Percentiles rank a stretch among this genome's conserved stretches.
Evolutionary conservation across 2,113 vertebrate genomes (phyloP).

Genomic region (Neotoma lepida): DNA sequence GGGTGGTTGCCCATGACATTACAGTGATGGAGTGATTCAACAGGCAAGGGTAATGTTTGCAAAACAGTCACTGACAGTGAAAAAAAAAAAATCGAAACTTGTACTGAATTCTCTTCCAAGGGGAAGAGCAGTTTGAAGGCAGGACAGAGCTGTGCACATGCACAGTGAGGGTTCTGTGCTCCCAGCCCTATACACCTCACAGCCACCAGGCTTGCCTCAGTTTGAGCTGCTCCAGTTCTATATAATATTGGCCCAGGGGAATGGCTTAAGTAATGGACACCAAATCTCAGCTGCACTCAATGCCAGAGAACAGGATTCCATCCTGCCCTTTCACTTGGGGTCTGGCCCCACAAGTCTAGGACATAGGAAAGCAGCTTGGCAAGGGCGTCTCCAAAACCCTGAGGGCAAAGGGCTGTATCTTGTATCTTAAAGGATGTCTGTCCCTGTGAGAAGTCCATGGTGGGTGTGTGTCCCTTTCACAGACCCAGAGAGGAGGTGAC

Average conservation of each 20-base stretch:
- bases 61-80: conserved; percentile 40
- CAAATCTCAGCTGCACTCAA: background rate
- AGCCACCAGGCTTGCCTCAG: background rate
- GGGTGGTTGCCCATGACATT: background rate
- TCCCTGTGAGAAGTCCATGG: background rate
- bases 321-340: background rate
- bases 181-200: background rate
- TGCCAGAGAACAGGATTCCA: conserved; percentile 44
- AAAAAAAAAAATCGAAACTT: background rate
- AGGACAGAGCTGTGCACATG: background rate
- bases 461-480: background rate
- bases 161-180: background rate
- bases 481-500: background rate
- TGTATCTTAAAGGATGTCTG: background rate
- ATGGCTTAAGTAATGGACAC: conserved; percentile 29
- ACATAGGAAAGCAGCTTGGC: background rate
- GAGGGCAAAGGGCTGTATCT: background rate
- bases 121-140: background rate
- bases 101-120: background rate
- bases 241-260: background rate
- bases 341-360: background rate
- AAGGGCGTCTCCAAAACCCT: background rate
- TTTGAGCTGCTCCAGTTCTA: background rate
- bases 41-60: conserved; percentile 39
- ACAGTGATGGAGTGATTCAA: conserved; percentile 55